Percentiles rank a stretch among this genome's conserved stretches.
Conservation (phyloP, 1,140 invertebrate species). For the Diorhabda elongata region DNA sequence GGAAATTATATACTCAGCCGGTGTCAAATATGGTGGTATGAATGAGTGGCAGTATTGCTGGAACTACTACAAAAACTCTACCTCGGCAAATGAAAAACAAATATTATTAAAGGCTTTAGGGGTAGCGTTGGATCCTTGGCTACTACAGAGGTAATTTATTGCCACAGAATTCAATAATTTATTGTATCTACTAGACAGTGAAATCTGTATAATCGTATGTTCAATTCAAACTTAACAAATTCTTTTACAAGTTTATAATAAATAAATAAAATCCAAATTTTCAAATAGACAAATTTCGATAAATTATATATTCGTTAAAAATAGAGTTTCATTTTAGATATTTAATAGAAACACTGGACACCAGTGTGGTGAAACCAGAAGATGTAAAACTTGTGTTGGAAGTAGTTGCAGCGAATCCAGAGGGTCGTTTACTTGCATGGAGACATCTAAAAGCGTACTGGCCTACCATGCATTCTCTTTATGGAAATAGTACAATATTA, state of each 20-base stretch:
- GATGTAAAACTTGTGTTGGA: conserved; percentile 67
- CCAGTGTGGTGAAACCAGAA: conserved; percentile 61
- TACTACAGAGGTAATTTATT: conserved; percentile 54
- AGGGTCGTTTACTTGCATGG: conserved; percentile 71
- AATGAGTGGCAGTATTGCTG: conserved; percentile 74
- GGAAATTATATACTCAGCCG: conserved; percentile 70
- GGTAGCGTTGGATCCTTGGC: conserved; percentile 65
- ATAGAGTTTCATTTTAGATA: conserved; percentile 50
- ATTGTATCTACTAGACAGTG: too few relatives aligned
- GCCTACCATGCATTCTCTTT: conserved; percentile 59
- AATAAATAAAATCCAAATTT: too few relatives aligned
- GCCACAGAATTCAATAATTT: too few relatives aligned
- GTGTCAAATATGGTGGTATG: conserved; percentile 64
- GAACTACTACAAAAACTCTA: conserved; percentile 63
- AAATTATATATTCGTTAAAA: not conserved
- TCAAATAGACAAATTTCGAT: not conserved
- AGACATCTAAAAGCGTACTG: conserved; percentile 72
- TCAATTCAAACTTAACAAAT: too few relatives aligned
- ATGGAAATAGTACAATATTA: conserved; percentile 64
- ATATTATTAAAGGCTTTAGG: conserved; percentile 68
- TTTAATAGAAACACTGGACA: conserved; percentile 57
- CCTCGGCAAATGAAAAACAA: conserved; percentile 63
- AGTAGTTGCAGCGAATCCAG: conserved; percentile 65
- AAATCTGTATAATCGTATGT: too few relatives aligned
- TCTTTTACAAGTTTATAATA: too few relatives aligned